Conservation (phyloP, 2,797 vertebrate species). For the Cyprinella venusta region DNA sequence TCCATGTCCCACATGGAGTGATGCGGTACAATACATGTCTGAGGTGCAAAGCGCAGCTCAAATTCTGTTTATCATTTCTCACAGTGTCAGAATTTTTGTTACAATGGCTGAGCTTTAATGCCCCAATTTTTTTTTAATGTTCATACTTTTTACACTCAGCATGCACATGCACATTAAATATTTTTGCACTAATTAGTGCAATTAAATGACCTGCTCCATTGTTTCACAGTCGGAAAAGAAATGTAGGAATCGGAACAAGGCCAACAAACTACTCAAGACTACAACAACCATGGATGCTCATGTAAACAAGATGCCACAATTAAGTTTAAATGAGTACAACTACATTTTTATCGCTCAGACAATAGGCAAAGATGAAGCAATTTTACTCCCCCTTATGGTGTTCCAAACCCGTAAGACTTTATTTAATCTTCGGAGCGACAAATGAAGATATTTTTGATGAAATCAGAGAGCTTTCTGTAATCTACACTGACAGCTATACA, state of each 20-base stretch:
- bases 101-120: background rate
- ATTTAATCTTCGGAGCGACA: too few species aligned
- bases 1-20: constrained; percentile 38
- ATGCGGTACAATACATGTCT: constrained; percentile 16
- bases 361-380: background rate
- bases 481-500: too few species aligned
- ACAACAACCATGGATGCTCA: background rate
- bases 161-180: background rate
- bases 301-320: background rate
- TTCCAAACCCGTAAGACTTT: too few species aligned
- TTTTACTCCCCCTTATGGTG: too few species aligned
- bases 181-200: background rate
- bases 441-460: too few species aligned
- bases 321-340: background rate
- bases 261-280: background rate
- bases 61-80: background rate
- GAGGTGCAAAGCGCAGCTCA: background rate
- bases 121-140: background rate
- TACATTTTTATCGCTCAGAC: background rate
- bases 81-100: too few species aligned
- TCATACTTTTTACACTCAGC: background rate
- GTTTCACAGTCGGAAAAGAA: background rate
- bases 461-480: too few species aligned
- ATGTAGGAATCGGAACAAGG: background rate
- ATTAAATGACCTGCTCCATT: background rate